Base-by-base conservation (phyloP, 2,888 invertebrate genomes). In the Spicauda simplicius region DNA sequence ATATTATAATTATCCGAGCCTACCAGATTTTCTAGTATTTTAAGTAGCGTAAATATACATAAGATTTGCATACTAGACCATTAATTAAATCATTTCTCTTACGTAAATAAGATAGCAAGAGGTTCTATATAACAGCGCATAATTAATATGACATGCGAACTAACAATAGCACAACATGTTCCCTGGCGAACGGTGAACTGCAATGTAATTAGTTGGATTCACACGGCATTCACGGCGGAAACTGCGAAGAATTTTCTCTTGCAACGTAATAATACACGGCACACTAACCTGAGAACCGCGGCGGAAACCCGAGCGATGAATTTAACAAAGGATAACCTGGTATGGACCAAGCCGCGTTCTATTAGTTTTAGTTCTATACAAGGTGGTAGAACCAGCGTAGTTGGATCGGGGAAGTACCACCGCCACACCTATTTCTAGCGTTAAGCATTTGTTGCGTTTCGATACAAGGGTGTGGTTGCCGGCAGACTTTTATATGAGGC, bases 241-340 rank as follows among this genome's bases (percentile, higher is more conserved):
- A 60, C 10, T 50, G 18, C n/a, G 8, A 58, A 59, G 59, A 59
- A 59, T 59, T 59, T 48, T 59, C 48, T 59, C 59, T 59, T 48
- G 48, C 20, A 18, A 52, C 50, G 50, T 60, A 60, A 60, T 33
- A 33, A 50, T 45, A 45, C 30, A 33, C 48, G 25, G 25, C 59
- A 50, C 50, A 30, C 60, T 60, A 48, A 60, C 60, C 60, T 16
- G 33, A 7, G 50, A 48, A n/a, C 48, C 10, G 11, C 30, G 10
- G 59, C n/a, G 48, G 48, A n/a, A 48, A 58, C 25, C 45, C 25
- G 16, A 25, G 12, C 25, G 8, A 59, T 59, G 58, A 45, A 45
- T 45, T 14, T 45, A 11, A 45, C n/a, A n/a, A 41, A 41, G 25
- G 25, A 25, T 25, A n/a, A n/a, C n/a, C n/a, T n/a, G n/a, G n/a